Conservation (phyloP, 2,888 invertebrate species). For the Spodoptera exigua region DNA sequence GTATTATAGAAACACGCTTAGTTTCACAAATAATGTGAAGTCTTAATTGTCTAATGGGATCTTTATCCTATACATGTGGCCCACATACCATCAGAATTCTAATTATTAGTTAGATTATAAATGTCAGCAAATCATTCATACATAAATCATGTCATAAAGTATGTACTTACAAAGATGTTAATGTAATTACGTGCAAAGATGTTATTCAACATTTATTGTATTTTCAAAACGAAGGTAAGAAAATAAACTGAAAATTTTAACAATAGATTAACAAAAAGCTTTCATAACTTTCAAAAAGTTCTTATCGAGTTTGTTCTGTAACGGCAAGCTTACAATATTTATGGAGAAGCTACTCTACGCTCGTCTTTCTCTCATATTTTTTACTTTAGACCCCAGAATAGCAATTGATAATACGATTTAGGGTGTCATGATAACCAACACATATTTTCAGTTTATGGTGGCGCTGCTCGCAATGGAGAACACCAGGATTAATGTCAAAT, state of each 20-base stretch:
- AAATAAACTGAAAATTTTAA: background rate
- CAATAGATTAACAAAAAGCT: too few species aligned
- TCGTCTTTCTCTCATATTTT: background rate
- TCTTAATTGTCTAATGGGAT: too few species aligned
- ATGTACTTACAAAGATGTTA: too few species aligned
- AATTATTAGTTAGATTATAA: too few species aligned
- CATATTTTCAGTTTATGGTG: conserved; percentile 4
- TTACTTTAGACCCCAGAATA: conserved; percentile 3
- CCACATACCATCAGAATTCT: too few species aligned
- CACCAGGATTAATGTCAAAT: conserved; percentile 18
- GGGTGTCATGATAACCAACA: background rate
- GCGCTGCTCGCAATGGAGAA: conserved; percentile 13
- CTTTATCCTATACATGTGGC: too few species aligned
- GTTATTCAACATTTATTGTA: background rate
- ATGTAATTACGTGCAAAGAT: too few species aligned
- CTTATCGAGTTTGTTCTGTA: conserved; percentile 1
- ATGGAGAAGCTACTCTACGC: conserved; percentile 5
- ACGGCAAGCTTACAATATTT: conserved; percentile 3
- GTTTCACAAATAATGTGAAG: too few species aligned
- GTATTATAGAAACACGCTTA: too few species aligned
- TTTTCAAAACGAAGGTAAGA: background rate
- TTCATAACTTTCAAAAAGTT: background rate
- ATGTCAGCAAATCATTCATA: too few species aligned
- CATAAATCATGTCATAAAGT: too few species aligned
- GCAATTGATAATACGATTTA: background rate